A percentile compares a stretch with the other conserved stretches of the same genome.
phyloP scores from a whole-genome alignment of 2,888 invertebrate species.

The Epistrophella euchroma region DNA sequence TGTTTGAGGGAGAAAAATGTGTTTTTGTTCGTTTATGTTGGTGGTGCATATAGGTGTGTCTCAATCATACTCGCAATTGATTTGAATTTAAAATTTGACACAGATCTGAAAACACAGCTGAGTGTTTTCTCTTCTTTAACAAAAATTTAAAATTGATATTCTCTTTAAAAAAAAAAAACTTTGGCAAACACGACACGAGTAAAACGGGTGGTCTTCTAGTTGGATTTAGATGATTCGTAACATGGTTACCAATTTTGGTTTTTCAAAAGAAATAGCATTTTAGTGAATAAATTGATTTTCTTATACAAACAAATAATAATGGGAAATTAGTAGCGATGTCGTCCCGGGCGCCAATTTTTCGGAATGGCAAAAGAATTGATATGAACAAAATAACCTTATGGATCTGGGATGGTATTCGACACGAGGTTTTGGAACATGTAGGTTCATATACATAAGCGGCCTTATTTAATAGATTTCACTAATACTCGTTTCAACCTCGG shows the following conservation, averaged over 20 bases:
- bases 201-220: background rate
- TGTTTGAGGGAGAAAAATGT: background rate
- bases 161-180: background rate
- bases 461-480: too few species aligned
- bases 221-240: background rate
- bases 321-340: too few species aligned
- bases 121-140: background rate
- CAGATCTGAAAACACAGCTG: background rate
- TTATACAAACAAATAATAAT: too few species aligned
- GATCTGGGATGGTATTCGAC: too few species aligned
- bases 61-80: background rate
- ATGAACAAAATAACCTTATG: too few species aligned
- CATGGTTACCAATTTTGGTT: background rate
- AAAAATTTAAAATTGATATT: background rate
- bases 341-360: too few species aligned
- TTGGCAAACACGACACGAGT: background rate
- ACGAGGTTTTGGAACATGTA: too few species aligned
- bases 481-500: too few species aligned
- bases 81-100: conserved; percentile 5
- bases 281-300: too few species aligned
- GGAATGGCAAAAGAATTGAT: too few species aligned
- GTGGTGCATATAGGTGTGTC: conserved; percentile 4
- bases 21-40: background rate
- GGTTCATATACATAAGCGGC: too few species aligned
- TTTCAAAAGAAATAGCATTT: too few species aligned